phyloP scores from a whole-genome alignment of 2,888 invertebrate genomes.

The Acronicta alni region DNA sequence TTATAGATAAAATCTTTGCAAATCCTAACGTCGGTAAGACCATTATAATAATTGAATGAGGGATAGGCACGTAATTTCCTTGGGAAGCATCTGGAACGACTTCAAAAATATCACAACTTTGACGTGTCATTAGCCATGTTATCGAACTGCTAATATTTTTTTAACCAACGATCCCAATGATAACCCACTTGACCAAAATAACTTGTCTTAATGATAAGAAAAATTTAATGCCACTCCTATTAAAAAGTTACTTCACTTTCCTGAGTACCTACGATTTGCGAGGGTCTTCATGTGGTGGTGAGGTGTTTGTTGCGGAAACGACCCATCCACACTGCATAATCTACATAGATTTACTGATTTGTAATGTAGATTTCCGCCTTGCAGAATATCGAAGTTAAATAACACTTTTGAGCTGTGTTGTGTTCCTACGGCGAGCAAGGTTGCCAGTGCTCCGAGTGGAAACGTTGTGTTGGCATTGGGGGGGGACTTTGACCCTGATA shows the following conservation, averaged over 20 bases:
- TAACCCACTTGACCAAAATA: slow-evolving; percentile 34
- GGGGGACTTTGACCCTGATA: too few relatives aligned
- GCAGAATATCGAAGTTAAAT: too few relatives aligned
- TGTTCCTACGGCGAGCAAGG: too few relatives aligned
- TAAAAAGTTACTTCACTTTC: slow-evolving; percentile 19
- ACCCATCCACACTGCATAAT: too few relatives aligned
- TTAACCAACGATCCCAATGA: slow-evolving; percentile 15
- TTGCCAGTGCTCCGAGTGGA: too few relatives aligned
- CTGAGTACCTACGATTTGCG: not conserved
- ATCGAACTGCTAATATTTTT: slow-evolving; percentile 25
- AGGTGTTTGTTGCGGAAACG: too few relatives aligned
- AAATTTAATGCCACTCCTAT: slow-evolving; percentile 32
- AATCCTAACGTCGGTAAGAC: slow-evolving; percentile 4
- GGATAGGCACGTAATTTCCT: not conserved
- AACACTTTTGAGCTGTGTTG: too few relatives aligned
- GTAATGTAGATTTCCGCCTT: too few relatives aligned
- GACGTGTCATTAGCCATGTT: not conserved
- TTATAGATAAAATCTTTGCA: slow-evolving; percentile 6
- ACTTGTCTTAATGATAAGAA: slow-evolving; percentile 27
- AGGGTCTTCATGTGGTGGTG: not conserved
- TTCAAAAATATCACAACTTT: not conserved
- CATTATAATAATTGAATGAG: too few relatives aligned
- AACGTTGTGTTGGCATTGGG: too few relatives aligned
- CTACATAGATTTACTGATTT: too few relatives aligned
- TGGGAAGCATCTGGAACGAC: too few relatives aligned